Percentiles rank a stretch among this genome's conserved stretches.
Conservation (phyloP, 1,140 invertebrate species). For the Rhyzopertha dominica region DNA sequence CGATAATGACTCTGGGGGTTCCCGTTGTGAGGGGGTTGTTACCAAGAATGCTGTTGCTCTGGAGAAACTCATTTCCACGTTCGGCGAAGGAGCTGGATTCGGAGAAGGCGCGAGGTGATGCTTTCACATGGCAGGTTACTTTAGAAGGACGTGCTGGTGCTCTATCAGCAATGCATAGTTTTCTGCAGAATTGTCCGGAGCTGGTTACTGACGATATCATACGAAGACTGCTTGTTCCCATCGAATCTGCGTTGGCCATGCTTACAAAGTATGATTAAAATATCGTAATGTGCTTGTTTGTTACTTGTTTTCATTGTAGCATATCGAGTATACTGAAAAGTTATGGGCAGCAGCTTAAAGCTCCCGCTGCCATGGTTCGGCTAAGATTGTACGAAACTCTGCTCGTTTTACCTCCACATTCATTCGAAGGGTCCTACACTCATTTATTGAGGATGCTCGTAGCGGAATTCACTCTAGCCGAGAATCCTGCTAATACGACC, state of each 20-base stretch:
- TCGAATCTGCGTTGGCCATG: constrained; percentile 93
- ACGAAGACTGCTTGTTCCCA: constrained; percentile 74
- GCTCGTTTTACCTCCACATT: constrained; percentile 73
- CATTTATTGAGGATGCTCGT: constrained; percentile 89
- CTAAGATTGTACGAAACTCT: constrained; percentile 88
- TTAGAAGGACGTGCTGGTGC: constrained; percentile 95
- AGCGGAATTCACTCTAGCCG: constrained; percentile 92
- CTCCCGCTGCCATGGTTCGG: constrained; percentile 86
- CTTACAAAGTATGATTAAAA: constrained; percentile 73
- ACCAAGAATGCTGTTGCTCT: constrained; percentile 89
- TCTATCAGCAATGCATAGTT: constrained; percentile 90
- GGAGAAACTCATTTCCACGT: constrained; percentile 96
- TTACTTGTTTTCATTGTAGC: constrained; percentile 49
- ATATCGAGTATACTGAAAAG: constrained; percentile 81
- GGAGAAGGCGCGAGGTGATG: constrained; percentile 94
- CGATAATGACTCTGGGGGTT: constrained; percentile 90
- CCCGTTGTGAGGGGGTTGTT: constrained; percentile 84
- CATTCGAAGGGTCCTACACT: constrained; percentile 81
- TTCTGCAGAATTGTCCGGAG: constrained; percentile 85
- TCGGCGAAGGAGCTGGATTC: constrained; percentile 94
- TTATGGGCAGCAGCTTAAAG: constrained; percentile 91
- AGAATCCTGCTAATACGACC: constrained; percentile 91
- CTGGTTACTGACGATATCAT: constrained; percentile 89
- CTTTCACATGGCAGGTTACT: constrained; percentile 98
- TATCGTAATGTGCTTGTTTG: constrained; percentile 5